These are phyloP conservation scores for Leptatherina wallacei DNA, from an alignment of 2,797 vertebrate genomes.

Conservation along the genomic window DNA sequence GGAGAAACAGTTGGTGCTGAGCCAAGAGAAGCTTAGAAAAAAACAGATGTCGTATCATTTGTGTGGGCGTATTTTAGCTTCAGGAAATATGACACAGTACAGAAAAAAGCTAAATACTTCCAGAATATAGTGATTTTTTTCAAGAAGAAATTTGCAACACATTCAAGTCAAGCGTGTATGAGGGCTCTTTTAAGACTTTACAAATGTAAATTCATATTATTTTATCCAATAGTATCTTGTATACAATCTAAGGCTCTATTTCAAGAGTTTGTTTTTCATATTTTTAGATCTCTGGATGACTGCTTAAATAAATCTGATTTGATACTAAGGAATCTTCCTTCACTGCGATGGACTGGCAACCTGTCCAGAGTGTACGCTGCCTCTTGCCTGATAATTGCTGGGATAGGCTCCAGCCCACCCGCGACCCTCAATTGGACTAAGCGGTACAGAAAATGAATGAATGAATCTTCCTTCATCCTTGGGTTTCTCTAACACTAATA, in stretches of 20 bases:
- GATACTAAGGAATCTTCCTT: not conserved
- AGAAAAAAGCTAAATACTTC: conserved; percentile 16
- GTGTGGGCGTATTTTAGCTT: conserved; percentile 24
- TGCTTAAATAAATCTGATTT: not conserved
- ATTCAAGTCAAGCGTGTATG: not conserved
- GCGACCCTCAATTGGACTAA: no score
- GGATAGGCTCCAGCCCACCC: no score
- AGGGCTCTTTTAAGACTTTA: not conserved
- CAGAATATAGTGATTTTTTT: not conserved
- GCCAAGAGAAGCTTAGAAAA: conserved; percentile 5
- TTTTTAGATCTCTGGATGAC: not conserved
- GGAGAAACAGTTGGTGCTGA: conserved; percentile 1
- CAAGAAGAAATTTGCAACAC: conserved; percentile 7
- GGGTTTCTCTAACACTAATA: not conserved
- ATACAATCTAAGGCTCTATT: not conserved
- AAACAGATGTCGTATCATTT: conserved; percentile 8
- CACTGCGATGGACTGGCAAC: no score
- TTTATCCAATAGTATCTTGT: not conserved
- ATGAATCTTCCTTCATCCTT: not conserved
- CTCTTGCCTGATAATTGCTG: no score
- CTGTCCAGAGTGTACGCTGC: no score
- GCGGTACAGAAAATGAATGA: no score
- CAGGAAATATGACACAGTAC: conserved; percentile 9
- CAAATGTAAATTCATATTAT: not conserved
- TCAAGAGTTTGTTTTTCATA: not conserved